phyloP scores from a whole-genome alignment of 2,888 invertebrate species.

The Sminthurinus aureus region DNA sequence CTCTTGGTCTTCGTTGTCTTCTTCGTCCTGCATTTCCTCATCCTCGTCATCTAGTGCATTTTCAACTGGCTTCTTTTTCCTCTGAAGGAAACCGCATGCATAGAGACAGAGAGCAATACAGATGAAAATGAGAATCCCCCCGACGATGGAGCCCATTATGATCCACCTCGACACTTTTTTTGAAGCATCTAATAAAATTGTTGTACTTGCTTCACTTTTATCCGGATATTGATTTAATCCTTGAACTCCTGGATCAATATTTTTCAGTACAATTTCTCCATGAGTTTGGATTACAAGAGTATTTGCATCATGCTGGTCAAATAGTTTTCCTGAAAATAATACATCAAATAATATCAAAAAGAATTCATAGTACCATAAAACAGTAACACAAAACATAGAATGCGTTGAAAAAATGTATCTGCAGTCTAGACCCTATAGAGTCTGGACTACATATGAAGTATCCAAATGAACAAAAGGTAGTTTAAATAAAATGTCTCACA shows the following conservation, averaged over 20 bases:
- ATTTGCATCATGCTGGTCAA: conserved; percentile 15
- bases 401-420: too few relatives aligned
- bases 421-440: too few relatives aligned
- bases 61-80: conserved; percentile 26
- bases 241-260: conserved; percentile 16
- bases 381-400: too few relatives aligned
- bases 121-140: conserved; percentile 16
- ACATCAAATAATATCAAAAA: too few relatives aligned
- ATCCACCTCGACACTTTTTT: conserved; percentile 27
- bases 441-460: too few relatives aligned
- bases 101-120: conserved; percentile 16
- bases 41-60: neutral
- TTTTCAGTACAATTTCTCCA: conserved; percentile 14
- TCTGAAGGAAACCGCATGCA: conserved; percentile 46
- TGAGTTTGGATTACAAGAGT: conserved; percentile 6
- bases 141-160: conserved; percentile 21
- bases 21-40: neutral
- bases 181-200: conserved; percentile 9
- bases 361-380: too few relatives aligned
- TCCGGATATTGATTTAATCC: neutral
- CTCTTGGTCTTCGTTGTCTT: neutral
- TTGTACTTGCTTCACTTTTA: conserved; percentile 16
- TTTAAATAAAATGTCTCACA: too few relatives aligned
- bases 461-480: too few relatives aligned
- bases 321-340: conserved; percentile 19